A percentile compares a stretch with the other conserved stretches of the same genome.
Evolutionary conservation across 1,140 invertebrate species (phyloP).

Genomic region (Drosophila nigrodunni): DNA sequence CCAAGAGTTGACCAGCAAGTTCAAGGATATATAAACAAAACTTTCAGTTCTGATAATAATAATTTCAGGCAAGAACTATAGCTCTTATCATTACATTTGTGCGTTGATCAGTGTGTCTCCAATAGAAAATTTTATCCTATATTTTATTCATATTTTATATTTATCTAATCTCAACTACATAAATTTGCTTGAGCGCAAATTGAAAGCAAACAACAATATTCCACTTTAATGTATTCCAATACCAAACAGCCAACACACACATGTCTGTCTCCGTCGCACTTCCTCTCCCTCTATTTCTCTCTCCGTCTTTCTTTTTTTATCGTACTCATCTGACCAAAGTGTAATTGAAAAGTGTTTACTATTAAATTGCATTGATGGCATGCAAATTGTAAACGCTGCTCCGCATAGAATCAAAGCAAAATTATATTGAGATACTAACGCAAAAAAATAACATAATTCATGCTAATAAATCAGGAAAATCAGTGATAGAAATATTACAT

Average conservation of each 20-base stretch:
- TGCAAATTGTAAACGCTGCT: constrained; percentile 38
- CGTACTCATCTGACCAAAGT: constrained; percentile 37
- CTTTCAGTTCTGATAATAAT: neutral
- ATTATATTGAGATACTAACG: neutral
- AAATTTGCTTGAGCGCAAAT: constrained; percentile 66
- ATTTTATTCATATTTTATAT: neutral
- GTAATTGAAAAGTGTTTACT: constrained; percentile 62
- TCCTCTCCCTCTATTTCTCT: constrained; percentile 11
- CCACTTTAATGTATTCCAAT: constrained; percentile 47
- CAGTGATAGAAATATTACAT: no score
- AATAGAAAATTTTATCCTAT: neutral
- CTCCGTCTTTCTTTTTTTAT: constrained; percentile 28
- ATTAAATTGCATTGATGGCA: constrained; percentile 56
- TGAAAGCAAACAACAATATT: constrained; percentile 67
- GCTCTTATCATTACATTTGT: neutral
- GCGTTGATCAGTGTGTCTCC: neutral
- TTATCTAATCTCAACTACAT: constrained; percentile 34
- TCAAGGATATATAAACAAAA: constrained; percentile 1
- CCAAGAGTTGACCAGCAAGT: neutral
- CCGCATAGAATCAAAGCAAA: constrained; percentile 17
- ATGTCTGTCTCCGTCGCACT: constrained; percentile 19
- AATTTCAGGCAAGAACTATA: neutral
- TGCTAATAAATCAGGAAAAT: neutral
- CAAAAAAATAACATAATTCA: constrained; percentile 12
- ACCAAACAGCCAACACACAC: constrained; percentile 9